phyloP scores from a whole-genome alignment of 2,888 invertebrate genomes.

The Microctonus brassicae region DNA sequence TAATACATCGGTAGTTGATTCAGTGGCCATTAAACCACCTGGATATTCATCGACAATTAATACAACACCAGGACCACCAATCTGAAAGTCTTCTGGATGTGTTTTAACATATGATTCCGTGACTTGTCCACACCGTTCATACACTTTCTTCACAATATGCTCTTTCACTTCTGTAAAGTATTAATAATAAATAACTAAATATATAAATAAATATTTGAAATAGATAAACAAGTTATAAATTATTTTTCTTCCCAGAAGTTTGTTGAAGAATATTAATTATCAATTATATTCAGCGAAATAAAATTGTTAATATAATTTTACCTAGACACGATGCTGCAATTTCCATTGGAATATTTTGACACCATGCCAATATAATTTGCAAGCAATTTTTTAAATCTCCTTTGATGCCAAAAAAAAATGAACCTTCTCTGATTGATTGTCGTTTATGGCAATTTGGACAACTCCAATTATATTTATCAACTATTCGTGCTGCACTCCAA shows the following conservation, averaged over 20 bases:
- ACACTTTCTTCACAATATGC: conserved; percentile 73
- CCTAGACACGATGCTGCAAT: conserved; percentile 73
- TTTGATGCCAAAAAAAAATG: conserved; percentile 76
- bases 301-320: too few species aligned
- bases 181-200: conserved; percentile 3
- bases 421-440: conserved; percentile 71
- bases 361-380: conserved; percentile 77
- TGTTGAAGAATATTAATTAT: too few species aligned
- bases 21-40: conserved; percentile 72
- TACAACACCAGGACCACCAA: conserved; percentile 75
- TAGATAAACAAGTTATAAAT: conserved; percentile 14
- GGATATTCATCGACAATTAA: conserved; percentile 79
- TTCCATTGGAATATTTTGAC: conserved; percentile 74
- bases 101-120: conserved; percentile 70
- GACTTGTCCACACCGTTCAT: conserved; percentile 73
- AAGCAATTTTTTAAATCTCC: conserved; percentile 76
- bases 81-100: conserved; percentile 70
- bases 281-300: too few species aligned
- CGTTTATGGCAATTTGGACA: conserved; percentile 70
- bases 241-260: too few species aligned
- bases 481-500: conserved; percentile 71
- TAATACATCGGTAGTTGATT: conserved; percentile 71
- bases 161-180: conserved; percentile 72
- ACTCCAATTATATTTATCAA: conserved; percentile 72
- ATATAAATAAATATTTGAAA: not conserved